Conservation (phyloP, 2,797 vertebrate genomes). For the Esox lucius region DNA sequence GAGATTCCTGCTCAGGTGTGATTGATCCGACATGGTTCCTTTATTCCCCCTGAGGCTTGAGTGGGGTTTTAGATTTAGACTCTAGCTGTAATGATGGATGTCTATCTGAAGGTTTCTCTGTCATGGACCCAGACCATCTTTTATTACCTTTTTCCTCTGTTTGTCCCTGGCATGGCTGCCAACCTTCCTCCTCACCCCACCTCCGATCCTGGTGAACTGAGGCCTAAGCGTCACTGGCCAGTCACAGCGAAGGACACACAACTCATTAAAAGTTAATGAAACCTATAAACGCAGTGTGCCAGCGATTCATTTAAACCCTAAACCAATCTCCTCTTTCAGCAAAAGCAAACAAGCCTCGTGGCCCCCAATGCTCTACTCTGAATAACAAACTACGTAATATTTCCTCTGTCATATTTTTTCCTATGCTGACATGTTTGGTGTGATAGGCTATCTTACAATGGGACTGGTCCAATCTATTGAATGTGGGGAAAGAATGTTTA, state of each 20-base stretch:
- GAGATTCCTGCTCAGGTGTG: conserved; percentile 55
- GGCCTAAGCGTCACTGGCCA: conserved; percentile 66
- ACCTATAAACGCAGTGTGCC: conserved; percentile 82
- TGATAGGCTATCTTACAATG: conserved; percentile 72
- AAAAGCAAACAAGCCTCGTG: conserved; percentile 83
- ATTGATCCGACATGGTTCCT: conserved; percentile 63
- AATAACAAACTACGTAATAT: conserved; percentile 83
- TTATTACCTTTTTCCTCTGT: conserved; percentile 38
- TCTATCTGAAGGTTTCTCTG: conserved; percentile 31
- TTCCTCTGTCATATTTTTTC: conserved; percentile 81
- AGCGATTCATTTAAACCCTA: conserved; percentile 83
- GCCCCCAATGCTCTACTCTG: conserved; percentile 71
- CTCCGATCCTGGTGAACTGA: conserved; percentile 68
- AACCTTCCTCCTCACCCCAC: conserved; percentile 52
- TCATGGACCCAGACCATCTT: conserved; percentile 38
- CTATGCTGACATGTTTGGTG: conserved; percentile 68
- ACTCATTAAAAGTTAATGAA: conserved; percentile 88
- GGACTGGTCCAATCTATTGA: conserved; percentile 79
- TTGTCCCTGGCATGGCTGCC: conserved; percentile 55
- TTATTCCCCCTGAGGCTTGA: conserved; percentile 60
- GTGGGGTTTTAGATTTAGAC: conserved; percentile 49
- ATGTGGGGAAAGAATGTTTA: conserved; percentile 66
- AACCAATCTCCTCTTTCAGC: conserved; percentile 82
- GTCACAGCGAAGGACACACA: conserved; percentile 77
- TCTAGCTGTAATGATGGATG: conserved; percentile 51